Evolutionary conservation across 2,888 invertebrate genomes (phyloP).

Genomic region (Eupithecia exiguata): DNA sequence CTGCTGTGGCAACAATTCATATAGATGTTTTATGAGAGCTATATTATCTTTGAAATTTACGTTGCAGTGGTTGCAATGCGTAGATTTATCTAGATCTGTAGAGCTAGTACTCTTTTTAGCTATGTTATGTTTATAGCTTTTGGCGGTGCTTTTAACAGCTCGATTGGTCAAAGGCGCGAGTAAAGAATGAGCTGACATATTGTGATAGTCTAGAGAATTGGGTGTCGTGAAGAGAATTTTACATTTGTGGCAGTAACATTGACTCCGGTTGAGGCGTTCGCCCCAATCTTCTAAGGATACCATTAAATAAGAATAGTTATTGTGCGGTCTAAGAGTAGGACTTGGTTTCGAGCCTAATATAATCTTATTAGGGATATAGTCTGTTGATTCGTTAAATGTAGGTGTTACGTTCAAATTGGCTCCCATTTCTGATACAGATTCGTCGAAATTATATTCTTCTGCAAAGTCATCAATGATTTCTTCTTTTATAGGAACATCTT

Average conservation of each 20-base stretch:
- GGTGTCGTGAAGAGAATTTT: constrained; percentile 59
- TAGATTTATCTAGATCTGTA: constrained; percentile 15
- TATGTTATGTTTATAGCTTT: constrained; percentile 18
- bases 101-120: constrained; percentile 35
- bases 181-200: constrained; percentile 59
- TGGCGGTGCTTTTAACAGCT: constrained; percentile 44
- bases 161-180: constrained; percentile 47
- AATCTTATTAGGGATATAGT: constrained; percentile 45
- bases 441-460: constrained; percentile 28
- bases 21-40: constrained; percentile 58
- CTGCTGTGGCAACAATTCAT: constrained; percentile 53
- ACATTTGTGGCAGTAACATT: constrained; percentile 56
- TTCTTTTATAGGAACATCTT: constrained; percentile 31
- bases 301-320: constrained; percentile 23
- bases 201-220: constrained; percentile 61
- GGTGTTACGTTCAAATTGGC: constrained; percentile 1
- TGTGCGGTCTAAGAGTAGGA: constrained; percentile 1
- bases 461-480: constrained; percentile 30
- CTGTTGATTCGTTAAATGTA: constrained; percentile 15
- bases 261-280: constrained; percentile 41
- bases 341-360: constrained; percentile 52
- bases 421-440: neutral
- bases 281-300: constrained; percentile 59
- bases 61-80: constrained; percentile 60
- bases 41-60: constrained; percentile 52